A percentile compares a stretch with the other conserved stretches of the same genome.
These are phyloP conservation scores for Ichneumon xanthorius DNA, from an alignment of 2,888 invertebrate genomes.

Conservation along the genomic window DNA sequence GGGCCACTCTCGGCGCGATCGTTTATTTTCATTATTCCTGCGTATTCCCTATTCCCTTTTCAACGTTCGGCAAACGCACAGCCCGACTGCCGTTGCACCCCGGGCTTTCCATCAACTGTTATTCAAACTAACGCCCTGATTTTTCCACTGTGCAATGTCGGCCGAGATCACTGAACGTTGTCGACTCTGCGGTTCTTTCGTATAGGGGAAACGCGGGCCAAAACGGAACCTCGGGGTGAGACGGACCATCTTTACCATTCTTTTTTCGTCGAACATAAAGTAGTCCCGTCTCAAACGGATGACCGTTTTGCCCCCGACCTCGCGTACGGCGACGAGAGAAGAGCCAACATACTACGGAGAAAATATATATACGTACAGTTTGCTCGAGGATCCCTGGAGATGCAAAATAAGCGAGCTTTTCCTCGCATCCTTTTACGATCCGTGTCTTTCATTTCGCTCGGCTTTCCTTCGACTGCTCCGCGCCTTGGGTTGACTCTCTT, in stretches of 20 bases:
- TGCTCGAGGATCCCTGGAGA: constrained; percentile 36
- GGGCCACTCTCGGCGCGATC: constrained; percentile 57
- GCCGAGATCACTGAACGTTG: not conserved
- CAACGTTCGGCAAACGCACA: constrained; percentile 3
- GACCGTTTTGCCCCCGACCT: not conserved
- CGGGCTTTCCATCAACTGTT: constrained; percentile 23
- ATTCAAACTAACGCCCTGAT: constrained; percentile 56
- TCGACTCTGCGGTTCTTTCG: not conserved
- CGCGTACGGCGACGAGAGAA: not conserved
- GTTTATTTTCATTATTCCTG: constrained; percentile 66
- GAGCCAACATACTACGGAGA: constrained; percentile 18
- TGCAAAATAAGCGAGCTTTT: constrained; percentile 50
- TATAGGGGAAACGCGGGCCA: not conserved
- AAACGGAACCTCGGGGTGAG: not conserved
- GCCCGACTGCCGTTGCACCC: not conserved
- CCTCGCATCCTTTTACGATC: constrained; percentile 14
- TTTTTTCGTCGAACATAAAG: too few species aligned
- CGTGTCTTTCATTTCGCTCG: constrained; percentile 37
- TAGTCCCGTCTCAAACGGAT: not conserved
- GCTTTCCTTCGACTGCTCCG: not conserved
- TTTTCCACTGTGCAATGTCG: constrained; percentile 28
- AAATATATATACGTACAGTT: constrained; percentile 17
- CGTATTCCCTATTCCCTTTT: constrained; percentile 24
- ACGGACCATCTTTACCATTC: not conserved
- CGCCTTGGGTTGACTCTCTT: not conserved